These are phyloP conservation scores for Caenorhabditis wallacei DNA, from an alignment of 2,888 invertebrate species.

Conservation along the genomic window DNA sequence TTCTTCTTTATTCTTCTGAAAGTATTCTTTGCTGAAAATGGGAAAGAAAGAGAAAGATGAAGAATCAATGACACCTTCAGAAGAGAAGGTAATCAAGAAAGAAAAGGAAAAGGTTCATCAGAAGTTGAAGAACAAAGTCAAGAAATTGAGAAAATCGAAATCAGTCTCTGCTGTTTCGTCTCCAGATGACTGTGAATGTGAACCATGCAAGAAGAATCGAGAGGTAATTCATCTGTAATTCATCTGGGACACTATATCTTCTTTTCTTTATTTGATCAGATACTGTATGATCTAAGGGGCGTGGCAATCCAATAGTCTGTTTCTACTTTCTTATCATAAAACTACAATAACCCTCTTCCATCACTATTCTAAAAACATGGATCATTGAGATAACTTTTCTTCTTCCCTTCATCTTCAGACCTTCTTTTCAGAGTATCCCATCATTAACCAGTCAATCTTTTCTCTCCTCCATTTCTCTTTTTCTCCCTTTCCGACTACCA, in stretches of 20 bases:
- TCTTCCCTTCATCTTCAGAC: constrained; percentile 3
- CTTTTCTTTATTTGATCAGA: not conserved
- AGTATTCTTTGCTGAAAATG: constrained; percentile 18
- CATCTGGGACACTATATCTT: not conserved
- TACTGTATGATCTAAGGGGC: no score
- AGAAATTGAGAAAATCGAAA: constrained; percentile 47
- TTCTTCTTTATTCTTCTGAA: constrained; percentile 4
- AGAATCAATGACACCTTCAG: constrained; percentile 13
- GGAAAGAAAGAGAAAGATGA: constrained; percentile 23
- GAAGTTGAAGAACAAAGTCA: constrained; percentile 41
- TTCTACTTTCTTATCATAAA: not conserved
- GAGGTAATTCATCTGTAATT: constrained; percentile 4
- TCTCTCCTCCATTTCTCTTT: not conserved
- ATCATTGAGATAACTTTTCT: not conserved
- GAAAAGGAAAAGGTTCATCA: constrained; percentile 50
- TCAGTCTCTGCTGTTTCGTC: constrained; percentile 15
- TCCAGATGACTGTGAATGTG: constrained; percentile 33
- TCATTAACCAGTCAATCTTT: constrained; percentile 56
- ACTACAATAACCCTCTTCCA: not conserved
- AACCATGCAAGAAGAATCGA: constrained; percentile 22
- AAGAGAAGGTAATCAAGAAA: constrained; percentile 29
- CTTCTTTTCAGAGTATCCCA: constrained; percentile 12
- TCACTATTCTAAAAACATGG: not conserved
- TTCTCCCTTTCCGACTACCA: constrained; percentile 1
- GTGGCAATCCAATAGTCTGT: no score